Base-by-base conservation (phyloP, 2,113 vertebrate species). In the Campylorhamphus procurvoides region DNA sequence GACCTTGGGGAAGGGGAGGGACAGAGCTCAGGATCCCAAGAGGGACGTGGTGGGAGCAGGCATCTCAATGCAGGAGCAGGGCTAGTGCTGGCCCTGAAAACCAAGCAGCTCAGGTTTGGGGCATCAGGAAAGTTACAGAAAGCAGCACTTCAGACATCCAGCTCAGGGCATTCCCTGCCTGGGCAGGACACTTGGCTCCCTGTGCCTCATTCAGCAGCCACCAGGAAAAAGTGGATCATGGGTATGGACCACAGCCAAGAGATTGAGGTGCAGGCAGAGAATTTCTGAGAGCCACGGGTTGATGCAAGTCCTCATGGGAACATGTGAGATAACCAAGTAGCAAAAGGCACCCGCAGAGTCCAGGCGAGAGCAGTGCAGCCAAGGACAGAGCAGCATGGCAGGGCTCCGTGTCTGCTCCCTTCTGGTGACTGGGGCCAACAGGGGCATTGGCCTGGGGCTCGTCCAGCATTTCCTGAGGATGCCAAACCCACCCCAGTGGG, bases 351-450 rank as follows among this genome's bases (percentile, higher is more conserved):
- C 0, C 6, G 19, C n/a, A 46, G 25, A 35, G 69, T 37, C 37
- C 18, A 10, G 31, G 68, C 0, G 1, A 73, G 39, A 77, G 59
- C 53, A 67, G 66, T 4, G 44, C 56, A 59, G 62, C 62, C 35
- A 3, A 46, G 37, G 63, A 18, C 29, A 6, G 71, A 42, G 40
- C 10, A 8, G 24, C 6, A 93, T 77, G 92, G 59, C 25, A 76
- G 58, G 31, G 18, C 44, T 91, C 14, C 1, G 0, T 2, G 9
- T 80, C n/a, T 3, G 4, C 44, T 63, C 90, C 2, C 37, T 93
- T 59, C 91, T 97, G 62, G 96, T 97, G 64, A 97, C 97, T 0
- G 96, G 96, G n/a, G 88, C 96, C 66, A 97, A 97, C 84, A 58
- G 83, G 3, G 96, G 94, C 9, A 89, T 97, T 3, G 95, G 97